These are phyloP conservation scores for Drosophila asahinai DNA, from an alignment of 1,140 invertebrate species.

Conservation along the genomic window DNA sequence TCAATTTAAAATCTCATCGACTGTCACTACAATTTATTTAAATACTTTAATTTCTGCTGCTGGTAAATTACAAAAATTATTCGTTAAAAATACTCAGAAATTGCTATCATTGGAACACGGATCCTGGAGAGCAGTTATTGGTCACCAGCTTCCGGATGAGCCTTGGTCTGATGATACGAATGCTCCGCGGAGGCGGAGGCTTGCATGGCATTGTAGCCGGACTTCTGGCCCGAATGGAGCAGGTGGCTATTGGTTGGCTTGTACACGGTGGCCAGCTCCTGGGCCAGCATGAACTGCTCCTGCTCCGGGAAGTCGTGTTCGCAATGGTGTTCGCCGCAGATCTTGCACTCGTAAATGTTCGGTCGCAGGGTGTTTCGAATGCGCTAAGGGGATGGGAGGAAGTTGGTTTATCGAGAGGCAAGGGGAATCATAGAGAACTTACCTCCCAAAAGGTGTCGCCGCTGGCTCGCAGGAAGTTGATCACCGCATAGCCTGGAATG, in stretches of 20 bases:
- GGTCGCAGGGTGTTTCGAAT: slow-evolving; percentile 86
- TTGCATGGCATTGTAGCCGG: slow-evolving; percentile 76
- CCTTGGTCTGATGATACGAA: slow-evolving; percentile 51
- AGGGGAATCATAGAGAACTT: slow-evolving; percentile 35
- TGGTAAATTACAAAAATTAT: slow-evolving; percentile 47
- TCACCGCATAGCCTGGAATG: slow-evolving; percentile 92
- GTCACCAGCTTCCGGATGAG: slow-evolving; percentile 47
- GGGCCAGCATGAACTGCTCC: slow-evolving; percentile 80
- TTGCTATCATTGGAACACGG: slow-evolving; percentile 47
- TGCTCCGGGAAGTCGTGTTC: slow-evolving; percentile 85
- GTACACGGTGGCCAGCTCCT: slow-evolving; percentile 74
- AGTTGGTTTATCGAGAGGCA: not conserved
- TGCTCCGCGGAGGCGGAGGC: slow-evolving; percentile 53
- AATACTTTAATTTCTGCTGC: slow-evolving; percentile 38
- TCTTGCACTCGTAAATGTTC: slow-evolving; percentile 87
- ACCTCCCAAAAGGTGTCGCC: slow-evolving; percentile 91
- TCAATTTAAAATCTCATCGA: not conserved
- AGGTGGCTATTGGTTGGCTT: slow-evolving; percentile 57
- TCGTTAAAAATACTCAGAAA: slow-evolving; percentile 69
- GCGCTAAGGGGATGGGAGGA: slow-evolving; percentile 85
- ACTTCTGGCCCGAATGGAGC: slow-evolving; percentile 43
- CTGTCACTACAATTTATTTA: slow-evolving; percentile 27
- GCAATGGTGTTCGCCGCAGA: slow-evolving; percentile 86
- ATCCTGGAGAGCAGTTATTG: slow-evolving; percentile 16
- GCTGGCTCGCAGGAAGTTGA: slow-evolving; percentile 89